Conservation (phyloP, 2,113 vertebrate species). For the Gnathonemus longibarbis region DNA sequence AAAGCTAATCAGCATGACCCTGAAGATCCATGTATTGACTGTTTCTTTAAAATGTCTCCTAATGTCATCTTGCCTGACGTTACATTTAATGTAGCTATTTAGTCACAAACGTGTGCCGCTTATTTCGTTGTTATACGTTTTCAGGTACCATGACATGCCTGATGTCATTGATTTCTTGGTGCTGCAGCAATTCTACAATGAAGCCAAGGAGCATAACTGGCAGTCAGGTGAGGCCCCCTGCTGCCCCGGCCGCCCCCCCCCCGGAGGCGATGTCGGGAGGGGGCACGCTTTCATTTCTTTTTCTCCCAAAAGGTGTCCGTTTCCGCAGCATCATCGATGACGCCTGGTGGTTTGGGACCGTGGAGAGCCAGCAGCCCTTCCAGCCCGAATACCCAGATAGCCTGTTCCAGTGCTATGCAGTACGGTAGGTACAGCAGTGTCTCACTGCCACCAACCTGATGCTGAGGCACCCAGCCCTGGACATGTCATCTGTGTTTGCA, state of each 20-base stretch:
- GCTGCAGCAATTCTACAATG: constrained; percentile 93
- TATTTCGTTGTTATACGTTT: neutral
- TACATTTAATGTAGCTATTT: neutral
- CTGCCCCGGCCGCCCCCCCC: neutral
- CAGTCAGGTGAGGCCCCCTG: constrained; percentile 70
- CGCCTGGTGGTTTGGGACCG: constrained; percentile 94
- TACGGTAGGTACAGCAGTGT: constrained; percentile 70
- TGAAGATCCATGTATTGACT: neutral
- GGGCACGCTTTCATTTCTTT: neutral
- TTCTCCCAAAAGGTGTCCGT: constrained; percentile 67
- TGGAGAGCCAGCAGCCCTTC: constrained; percentile 93
- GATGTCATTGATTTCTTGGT: constrained; percentile 98
- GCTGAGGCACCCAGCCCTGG: neutral
- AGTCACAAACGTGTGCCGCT: neutral
- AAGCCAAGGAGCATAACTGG: constrained; percentile 96
- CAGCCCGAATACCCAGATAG: constrained; percentile 93
- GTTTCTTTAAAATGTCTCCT: neutral
- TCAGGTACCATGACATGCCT: constrained; percentile 98
- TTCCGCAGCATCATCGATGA: constrained; percentile 98
- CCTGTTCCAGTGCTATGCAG: constrained; percentile 92
- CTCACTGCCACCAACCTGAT: neutral
- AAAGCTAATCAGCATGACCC: neutral
- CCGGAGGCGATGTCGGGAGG: constrained; percentile 1
- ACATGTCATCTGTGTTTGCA: neutral
- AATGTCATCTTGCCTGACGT: neutral